These are phyloP conservation scores for Falco berigora DNA, from an alignment of 2,797 vertebrate genomes.

Conservation along the genomic window DNA sequence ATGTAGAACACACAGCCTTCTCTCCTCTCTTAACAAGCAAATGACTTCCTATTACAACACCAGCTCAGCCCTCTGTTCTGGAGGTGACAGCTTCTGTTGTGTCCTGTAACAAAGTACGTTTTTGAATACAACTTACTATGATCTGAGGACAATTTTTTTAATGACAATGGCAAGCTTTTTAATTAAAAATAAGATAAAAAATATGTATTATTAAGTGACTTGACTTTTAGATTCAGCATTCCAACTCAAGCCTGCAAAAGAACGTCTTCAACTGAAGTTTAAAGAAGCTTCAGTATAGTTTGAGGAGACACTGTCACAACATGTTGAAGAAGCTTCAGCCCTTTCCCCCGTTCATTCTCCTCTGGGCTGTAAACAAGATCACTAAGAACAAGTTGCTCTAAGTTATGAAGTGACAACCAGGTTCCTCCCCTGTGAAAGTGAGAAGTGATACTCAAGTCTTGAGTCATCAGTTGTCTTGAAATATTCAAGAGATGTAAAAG, in stretches of 20 bases:
- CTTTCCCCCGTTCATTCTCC: background rate
- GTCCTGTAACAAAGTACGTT: background rate
- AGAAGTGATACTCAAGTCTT: background rate
- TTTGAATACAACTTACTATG: background rate
- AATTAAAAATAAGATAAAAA: background rate
- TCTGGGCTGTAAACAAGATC: background rate
- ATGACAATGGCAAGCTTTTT: background rate
- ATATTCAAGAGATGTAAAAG: background rate
- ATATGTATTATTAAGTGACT: background rate
- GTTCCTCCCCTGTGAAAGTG: background rate
- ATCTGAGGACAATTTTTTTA: background rate
- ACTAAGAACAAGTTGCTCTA: background rate
- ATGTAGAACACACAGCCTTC: background rate
- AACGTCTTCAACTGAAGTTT: background rate
- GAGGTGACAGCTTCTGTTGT: background rate
- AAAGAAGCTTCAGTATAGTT: background rate
- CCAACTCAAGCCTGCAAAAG: background rate
- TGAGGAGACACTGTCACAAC: background rate
- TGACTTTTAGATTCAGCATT: background rate
- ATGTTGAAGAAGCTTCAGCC: background rate
- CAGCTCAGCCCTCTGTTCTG: background rate
- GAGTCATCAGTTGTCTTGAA: background rate
- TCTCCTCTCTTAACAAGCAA: background rate
- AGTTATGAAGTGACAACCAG: background rate
- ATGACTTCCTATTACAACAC: background rate